Evolutionary conservation across 2,113 vertebrate species (phyloP), one percentile per base, ranked within the genome.

Genomic region (Cyphotilapia sp.): DNA sequence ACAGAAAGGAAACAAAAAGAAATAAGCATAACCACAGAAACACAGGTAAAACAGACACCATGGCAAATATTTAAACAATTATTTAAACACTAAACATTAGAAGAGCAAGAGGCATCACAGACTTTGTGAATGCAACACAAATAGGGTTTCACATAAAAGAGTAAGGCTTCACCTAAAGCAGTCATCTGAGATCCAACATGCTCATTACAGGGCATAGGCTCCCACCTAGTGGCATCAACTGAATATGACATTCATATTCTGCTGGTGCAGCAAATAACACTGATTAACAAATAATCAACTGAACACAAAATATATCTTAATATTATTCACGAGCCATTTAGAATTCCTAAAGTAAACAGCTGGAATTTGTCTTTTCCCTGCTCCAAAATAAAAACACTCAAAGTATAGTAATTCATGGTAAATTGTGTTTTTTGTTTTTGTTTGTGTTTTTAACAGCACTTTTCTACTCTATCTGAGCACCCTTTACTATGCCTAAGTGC

Each of bases 31-130:
- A 63, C 59, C 9, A 63, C 59, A 63, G 9, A 63, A 63, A 35
- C 59, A 35, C 31, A 19, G 0, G 31, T 0, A 63, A 63, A 63
- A 63, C 59, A n/a, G 17, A 63, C 31, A 63, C 31, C 9, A 66
- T 66, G 59, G 16, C 29, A 33, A 33, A 11, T 63, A 63, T 63
- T 33, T 63, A 33, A 33, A 63, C 29, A 63, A 33, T 61, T 33
- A 33, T 61, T 61, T 61, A 63, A 57, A 33, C 16, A 63, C 17
- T 35, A 63, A 63, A 63, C 59, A 35, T 63, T 63, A 63, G 31
- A 63, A 35, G 31, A 63, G 31, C 59, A 35, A 63, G 17, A 63
- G 59, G 6, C 31, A 63, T 63, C 29, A 63, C 31, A n/a, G 59
- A 63, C 9, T 63, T 35, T 63, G 17, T n/a, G 31, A n/a, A 63